Conservation (phyloP, 2,113 vertebrate genomes). For the Menura novaehollandiae region DNA sequence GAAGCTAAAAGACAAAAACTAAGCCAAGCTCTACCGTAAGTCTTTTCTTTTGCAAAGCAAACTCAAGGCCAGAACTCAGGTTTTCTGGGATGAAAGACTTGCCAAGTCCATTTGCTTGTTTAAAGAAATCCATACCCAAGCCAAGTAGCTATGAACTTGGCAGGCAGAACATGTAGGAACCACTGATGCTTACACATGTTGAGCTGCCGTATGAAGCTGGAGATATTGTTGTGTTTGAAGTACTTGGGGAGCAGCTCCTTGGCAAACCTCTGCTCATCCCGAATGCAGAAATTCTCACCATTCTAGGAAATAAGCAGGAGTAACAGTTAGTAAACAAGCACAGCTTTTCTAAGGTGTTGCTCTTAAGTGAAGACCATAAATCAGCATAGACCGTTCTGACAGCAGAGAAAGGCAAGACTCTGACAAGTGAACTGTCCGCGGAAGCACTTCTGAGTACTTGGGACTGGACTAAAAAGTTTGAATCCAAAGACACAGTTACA, state of each 20-base stretch:
- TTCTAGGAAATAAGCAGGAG: constrained; percentile 45
- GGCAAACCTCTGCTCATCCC: constrained; percentile 71
- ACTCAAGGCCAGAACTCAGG: background rate
- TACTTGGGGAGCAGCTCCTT: constrained; percentile 75
- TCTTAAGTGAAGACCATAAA: background rate
- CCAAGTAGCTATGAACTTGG: background rate
- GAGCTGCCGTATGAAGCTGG: constrained; percentile 75
- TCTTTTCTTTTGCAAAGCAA: background rate
- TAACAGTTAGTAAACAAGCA: background rate
- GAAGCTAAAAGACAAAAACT: background rate
- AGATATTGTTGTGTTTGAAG: constrained; percentile 77
- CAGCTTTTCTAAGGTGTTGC: background rate
- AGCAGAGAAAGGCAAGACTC: background rate
- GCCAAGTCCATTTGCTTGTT: background rate
- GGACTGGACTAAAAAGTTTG: background rate
- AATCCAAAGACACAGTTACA: background rate
- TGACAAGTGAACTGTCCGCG: background rate
- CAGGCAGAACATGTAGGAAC: background rate
- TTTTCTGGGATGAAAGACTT: background rate
- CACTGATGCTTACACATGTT: constrained; percentile 71
- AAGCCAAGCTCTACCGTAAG: background rate
- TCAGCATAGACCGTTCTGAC: background rate
- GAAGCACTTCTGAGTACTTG: no score
- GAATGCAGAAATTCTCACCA: constrained; percentile 70
- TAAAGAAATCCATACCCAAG: background rate